Conservation (phyloP, 1,140 invertebrate species). For the Bicyclus anynana region DNA sequence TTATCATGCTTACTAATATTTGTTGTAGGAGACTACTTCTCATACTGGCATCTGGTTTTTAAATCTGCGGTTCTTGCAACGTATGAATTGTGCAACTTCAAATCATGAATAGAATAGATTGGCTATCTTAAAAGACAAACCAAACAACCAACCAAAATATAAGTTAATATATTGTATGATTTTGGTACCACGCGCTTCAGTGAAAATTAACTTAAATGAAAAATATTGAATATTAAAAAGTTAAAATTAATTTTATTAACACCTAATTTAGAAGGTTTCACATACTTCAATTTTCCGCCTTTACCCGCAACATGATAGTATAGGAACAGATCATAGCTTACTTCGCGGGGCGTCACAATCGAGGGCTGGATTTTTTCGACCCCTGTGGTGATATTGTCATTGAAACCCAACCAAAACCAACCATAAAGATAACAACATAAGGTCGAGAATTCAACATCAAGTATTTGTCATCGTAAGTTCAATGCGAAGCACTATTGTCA, state of each 20-base stretch:
- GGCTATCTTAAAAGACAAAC: no score
- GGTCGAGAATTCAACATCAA: slow-evolving; percentile 32
- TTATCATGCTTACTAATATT: no score
- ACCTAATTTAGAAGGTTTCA: neutral
- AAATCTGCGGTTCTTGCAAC: no score
- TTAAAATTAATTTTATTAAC: neutral
- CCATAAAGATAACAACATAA: slow-evolving; percentile 37
- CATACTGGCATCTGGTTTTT: no score
- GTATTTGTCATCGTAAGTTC: slow-evolving; percentile 59
- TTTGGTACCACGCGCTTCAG: no score
- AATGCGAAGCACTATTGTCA: slow-evolving; percentile 70
- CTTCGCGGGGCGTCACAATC: slow-evolving; percentile 70
- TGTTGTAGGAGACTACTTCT: no score
- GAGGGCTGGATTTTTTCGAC: slow-evolving; percentile 68
- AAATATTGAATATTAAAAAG: neutral
- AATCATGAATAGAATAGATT: no score
- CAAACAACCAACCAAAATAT: no score
- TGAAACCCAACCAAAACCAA: slow-evolving; percentile 28
- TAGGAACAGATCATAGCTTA: slow-evolving; percentile 71
- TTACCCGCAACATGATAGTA: slow-evolving; percentile 44
- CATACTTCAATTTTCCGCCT: neutral
- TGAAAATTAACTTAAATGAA: no score
- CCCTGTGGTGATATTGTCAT: slow-evolving; percentile 65
- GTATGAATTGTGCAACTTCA: no score
- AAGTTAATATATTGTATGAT: no score